Conservation (phyloP, 2,113 vertebrate species). For the Pica pica region DNA sequence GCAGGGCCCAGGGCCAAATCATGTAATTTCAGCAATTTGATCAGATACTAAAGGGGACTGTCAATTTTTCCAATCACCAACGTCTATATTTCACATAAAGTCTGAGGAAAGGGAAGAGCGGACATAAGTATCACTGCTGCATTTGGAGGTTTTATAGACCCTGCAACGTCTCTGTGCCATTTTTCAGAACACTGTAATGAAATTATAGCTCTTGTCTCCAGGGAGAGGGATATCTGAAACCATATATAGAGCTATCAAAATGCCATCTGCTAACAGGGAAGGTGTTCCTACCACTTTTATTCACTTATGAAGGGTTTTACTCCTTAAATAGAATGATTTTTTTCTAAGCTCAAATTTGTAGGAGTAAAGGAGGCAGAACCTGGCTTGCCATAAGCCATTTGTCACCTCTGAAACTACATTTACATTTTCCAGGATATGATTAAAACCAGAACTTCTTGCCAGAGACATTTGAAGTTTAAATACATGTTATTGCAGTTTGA, state of each 20-base stretch:
- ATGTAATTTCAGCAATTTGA: background rate
- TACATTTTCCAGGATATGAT: conserved; percentile 6
- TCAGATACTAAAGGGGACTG: background rate
- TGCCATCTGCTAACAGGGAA: background rate
- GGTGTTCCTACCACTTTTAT: background rate
- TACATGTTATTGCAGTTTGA: background rate
- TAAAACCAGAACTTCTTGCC: background rate
- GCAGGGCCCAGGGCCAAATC: background rate
- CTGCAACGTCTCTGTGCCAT: background rate
- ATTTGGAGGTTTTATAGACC: background rate
- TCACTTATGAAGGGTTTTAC: background rate
- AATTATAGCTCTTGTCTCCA: background rate
- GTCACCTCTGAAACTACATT: conserved; percentile 4
- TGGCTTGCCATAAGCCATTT: background rate
- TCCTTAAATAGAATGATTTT: background rate
- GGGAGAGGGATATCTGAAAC: background rate
- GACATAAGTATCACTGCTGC: background rate
- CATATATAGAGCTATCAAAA: background rate
- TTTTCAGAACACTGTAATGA: background rate
- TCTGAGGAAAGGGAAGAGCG: background rate
- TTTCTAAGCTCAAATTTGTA: background rate
- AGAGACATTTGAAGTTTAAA: conserved; percentile 34
- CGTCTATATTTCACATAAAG: background rate
- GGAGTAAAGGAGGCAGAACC: background rate
- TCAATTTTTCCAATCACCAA: background rate